Base-by-base conservation (phyloP, 2,113 vertebrate species). In the Myanophis thanlyinensis region DNA sequence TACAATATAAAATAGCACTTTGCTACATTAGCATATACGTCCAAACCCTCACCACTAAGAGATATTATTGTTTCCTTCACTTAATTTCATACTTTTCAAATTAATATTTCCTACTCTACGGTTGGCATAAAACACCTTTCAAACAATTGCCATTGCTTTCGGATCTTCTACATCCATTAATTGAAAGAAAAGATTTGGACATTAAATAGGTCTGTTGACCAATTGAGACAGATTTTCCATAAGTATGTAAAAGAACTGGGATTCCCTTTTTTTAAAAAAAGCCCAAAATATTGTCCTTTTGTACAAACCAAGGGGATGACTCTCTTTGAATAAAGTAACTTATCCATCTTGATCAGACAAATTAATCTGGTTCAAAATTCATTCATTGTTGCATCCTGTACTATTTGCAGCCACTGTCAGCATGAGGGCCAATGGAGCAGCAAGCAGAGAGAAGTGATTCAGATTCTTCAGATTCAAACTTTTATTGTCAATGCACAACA, bases 1-100 rank as follows among this genome's bases (percentile, higher is more conserved):
- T 96, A 96, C 51, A 89, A 52, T 93, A 92, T 54, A 92, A 97
- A 95, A 97, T 96, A 97, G 95, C 49, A 91, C 93, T 96, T 95
- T 96, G 94, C 90, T 90, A 89, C 88, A 91, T 96, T 96, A 95
- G 94, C 91, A 0, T 47, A 94, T 59, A 86, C 49, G 54, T 89
- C 90, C 73, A 93, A 91, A 89, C 93, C 62, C 89, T 62, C 22
- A 35, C 18, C 25, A 86, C 59, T 54, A 92, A 95, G 94, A 92
- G 93, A 95, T 95, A 93, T 92, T 93, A 84, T 93, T 92, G 89
- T 95, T 90, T 47, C 80, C 44, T 92, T 88, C 86, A 90, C 67
- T 94, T 94, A 44, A 91, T 97, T 94, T 87, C 49, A 92, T 87
- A 90, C 25, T 95, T 93, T 96, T 95, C 51, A 94, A 94, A 96